Conservation (phyloP, 2,113 vertebrate genomes). For the Collichthys lucidus region DNA sequence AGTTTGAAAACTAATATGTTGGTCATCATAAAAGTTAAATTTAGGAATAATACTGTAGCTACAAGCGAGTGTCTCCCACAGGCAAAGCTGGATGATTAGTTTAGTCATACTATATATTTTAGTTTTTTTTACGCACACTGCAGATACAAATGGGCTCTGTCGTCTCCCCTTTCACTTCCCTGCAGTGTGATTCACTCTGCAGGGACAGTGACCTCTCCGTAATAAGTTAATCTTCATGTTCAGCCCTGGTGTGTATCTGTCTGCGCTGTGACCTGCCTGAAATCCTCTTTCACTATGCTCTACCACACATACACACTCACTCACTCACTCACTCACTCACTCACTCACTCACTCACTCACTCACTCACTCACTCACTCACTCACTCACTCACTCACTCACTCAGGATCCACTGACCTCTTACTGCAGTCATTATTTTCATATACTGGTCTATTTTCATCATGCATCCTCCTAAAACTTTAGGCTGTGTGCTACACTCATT, state of each 20-base stretch:
- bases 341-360: no score
- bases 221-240: constrained; percentile 54
- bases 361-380: no score
- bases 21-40: neutral
- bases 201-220: constrained; percentile 41
- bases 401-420: constrained; percentile 28
- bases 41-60: neutral
- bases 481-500: constrained; percentile 54
- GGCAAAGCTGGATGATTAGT: neutral
- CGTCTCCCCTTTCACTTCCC: constrained; percentile 22
- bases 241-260: constrained; percentile 26
- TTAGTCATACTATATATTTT: neutral
- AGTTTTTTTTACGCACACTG: neutral
- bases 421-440: constrained; percentile 34
- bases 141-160: neutral
- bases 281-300: constrained; percentile 36
- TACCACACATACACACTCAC: neutral
- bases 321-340: neutral
- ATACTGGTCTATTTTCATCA: constrained; percentile 53
- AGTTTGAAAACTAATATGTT: neutral
- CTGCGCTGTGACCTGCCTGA: constrained; percentile 34
- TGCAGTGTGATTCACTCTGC: constrained; percentile 23
- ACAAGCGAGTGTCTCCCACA: no score
- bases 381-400: no score
- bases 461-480: constrained; percentile 41